Base-by-base conservation (phyloP, 2,888 invertebrate species). In the Mythimna albipuncta region DNA sequence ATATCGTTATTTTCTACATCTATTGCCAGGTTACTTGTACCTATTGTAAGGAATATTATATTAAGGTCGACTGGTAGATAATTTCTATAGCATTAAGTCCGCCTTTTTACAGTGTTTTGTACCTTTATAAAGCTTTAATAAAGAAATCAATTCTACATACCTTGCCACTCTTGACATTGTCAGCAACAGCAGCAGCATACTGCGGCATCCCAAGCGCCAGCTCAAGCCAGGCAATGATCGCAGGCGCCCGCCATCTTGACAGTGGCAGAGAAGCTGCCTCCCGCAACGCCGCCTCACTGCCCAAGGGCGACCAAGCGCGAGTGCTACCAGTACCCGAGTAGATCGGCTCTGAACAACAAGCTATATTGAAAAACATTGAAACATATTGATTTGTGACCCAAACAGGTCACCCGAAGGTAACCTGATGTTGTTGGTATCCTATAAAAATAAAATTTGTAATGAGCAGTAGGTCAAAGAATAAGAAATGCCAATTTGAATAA, bases 121-220 rank as follows among this genome's bases (percentile, higher is more conserved):
- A 26, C 26, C 1, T 26, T 1, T 26, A 1, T 26, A 26, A 26
- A 26, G 26, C 26, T 26, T 26, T 26, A 26, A 26, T 26, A 26
- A 26, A 26, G 1, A 26, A 1, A 26, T 26, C 1, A 26, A 26
- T 26, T 26, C 3, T 21, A 67, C 84, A 32, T 26, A 98, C 99
- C 97, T 99, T 99, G 87, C 99, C 99, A 91, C 99, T 99, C 93
- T 99, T 99, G 81, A 99, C 98, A 93, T 99, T 99, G 91, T 99
- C 99, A 32, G 98, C 98, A 89, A 99, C 99, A 62, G 98, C 97
- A 35, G 98, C 97, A 4, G 99, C 99, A 88, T 99, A 99, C 89
- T 99, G 99, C 0, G 99, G 98, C 99, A 99, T 99, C 68, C 99
- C 99, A 9, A 99, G 97, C 0, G 99, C 98, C 47, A 99, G 98